These are phyloP conservation scores for Heliconius melpomene DNA, from an alignment of 1,140 invertebrate species.

Conservation along the genomic window DNA sequence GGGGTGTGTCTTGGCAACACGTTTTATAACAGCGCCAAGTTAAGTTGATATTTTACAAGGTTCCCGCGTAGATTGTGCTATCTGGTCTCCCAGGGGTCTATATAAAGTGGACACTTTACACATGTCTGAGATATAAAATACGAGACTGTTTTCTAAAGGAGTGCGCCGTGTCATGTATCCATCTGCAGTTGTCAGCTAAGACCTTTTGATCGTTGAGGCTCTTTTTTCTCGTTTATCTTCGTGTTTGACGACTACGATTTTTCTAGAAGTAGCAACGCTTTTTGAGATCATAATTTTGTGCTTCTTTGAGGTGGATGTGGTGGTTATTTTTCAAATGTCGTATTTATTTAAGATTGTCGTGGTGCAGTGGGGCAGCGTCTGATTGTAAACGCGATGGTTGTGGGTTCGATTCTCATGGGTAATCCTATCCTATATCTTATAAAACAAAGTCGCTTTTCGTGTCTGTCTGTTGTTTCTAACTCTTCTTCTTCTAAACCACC, in stretches of 20 bases:
- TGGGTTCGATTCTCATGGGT: too few species aligned
- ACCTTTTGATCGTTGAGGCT: conserved; percentile 54
- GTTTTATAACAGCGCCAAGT: conserved; percentile 48
- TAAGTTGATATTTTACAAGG: conserved; percentile 43
- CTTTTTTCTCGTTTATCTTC: conserved; percentile 47
- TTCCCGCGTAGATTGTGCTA: conserved; percentile 30
- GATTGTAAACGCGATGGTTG: too few species aligned
- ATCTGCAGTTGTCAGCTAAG: conserved; percentile 53
- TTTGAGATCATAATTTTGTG: conserved; percentile 1
- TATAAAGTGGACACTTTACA: conserved; percentile 54
- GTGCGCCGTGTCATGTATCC: conserved; percentile 55
- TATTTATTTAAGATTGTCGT: background rate
- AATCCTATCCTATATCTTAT: too few species aligned
- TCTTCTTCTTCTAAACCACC: too few species aligned
- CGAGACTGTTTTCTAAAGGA: conserved; percentile 52
- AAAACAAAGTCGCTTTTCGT: too few species aligned
- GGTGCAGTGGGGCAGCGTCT: too few species aligned
- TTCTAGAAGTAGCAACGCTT: conserved; percentile 22
- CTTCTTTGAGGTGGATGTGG: background rate
- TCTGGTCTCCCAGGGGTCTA: conserved; percentile 39
- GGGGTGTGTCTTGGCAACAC: conserved; percentile 58
- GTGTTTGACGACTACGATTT: conserved; percentile 27
- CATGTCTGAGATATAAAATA: conserved; percentile 61
- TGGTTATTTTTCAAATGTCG: background rate
- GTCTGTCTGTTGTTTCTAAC: too few species aligned